Evolutionary conservation across 1,140 invertebrate species (phyloP).

Genomic region (Acromyrmex echinatior): DNA sequence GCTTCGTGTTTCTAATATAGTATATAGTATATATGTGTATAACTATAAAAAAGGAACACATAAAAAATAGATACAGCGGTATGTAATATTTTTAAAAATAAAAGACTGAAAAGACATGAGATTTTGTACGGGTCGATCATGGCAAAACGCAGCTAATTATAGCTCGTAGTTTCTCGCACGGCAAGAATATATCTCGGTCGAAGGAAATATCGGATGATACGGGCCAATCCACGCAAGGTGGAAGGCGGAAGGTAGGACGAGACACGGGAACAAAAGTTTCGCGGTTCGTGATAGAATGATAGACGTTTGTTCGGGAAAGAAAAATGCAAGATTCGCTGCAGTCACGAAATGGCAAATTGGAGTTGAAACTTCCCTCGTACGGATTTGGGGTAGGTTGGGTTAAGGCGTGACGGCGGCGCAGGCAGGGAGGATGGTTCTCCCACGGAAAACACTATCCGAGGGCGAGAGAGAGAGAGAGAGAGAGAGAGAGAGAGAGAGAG

Average conservation of each 20-base stretch:
- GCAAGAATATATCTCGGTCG: constrained; percentile 73
- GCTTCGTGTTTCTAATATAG: not conserved
- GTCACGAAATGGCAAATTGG: constrained; percentile 87
- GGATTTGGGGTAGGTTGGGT: constrained; percentile 84
- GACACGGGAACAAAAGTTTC: constrained; percentile 85
- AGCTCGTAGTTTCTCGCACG: constrained; percentile 54
- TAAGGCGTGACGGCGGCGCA: constrained; percentile 74
- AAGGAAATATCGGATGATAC: constrained; percentile 78
- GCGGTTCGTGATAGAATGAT: constrained; percentile 87
- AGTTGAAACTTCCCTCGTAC: constrained; percentile 85
- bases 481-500: constrained; percentile 24
- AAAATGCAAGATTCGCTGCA: constrained; percentile 87
- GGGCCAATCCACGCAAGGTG: constrained; percentile 72
- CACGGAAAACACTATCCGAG: constrained; percentile 72
- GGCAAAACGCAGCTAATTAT: constrained; percentile 59
- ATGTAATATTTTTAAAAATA: constrained; percentile 10
- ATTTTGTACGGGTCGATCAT: constrained; percentile 27
- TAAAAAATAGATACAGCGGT: not conserved
- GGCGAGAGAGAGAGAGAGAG: constrained; percentile 57
- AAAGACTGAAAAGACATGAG: constrained; percentile 13
- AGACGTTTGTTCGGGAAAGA: constrained; percentile 87
- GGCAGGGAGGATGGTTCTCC: constrained; percentile 65
- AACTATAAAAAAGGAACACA: not conserved
- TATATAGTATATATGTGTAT: not conserved
- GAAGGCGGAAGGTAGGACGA: constrained; percentile 78